phyloP scores from a whole-genome alignment of 2,797 vertebrate species.

The Vipera ursinii region DNA sequence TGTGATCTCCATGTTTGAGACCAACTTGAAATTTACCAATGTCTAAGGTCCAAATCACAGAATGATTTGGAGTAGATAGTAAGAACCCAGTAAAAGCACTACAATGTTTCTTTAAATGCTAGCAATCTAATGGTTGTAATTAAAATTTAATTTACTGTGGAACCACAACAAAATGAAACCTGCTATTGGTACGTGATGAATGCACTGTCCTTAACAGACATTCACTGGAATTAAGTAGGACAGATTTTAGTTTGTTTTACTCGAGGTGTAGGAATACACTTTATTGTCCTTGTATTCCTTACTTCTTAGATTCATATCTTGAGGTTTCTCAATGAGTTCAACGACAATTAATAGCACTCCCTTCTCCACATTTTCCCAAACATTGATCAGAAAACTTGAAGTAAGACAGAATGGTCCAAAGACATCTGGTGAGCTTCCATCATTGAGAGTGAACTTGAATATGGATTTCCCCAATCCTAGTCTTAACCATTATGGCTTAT shows the following conservation, averaged over 20 bases:
- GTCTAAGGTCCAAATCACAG: neutral
- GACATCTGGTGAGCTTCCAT: neutral
- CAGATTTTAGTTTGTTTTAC: neutral
- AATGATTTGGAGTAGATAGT: neutral
- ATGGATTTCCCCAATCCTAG: neutral
- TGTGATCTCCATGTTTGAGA: neutral
- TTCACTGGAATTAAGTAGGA: neutral
- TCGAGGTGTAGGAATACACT: neutral
- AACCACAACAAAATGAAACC: neutral
- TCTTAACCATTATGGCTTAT: neutral
- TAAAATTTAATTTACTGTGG: neutral
- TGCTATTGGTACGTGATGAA: neutral
- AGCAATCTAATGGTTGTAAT: neutral
- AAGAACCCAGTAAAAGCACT: neutral
- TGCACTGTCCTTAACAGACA: neutral
- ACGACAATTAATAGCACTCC: neutral
- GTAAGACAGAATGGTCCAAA: neutral
- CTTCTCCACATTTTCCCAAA: neutral
- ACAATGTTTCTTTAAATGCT: neutral
- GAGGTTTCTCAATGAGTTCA: neutral
- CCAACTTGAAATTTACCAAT: neutral
- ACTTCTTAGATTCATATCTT: neutral
- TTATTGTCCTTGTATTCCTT: neutral
- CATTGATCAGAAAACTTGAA: neutral
- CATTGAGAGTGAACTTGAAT: neutral